These are phyloP conservation scores for Cataglyphis altisquamis DNA, from an alignment of 2,888 invertebrate genomes.

Conservation along the genomic window DNA sequence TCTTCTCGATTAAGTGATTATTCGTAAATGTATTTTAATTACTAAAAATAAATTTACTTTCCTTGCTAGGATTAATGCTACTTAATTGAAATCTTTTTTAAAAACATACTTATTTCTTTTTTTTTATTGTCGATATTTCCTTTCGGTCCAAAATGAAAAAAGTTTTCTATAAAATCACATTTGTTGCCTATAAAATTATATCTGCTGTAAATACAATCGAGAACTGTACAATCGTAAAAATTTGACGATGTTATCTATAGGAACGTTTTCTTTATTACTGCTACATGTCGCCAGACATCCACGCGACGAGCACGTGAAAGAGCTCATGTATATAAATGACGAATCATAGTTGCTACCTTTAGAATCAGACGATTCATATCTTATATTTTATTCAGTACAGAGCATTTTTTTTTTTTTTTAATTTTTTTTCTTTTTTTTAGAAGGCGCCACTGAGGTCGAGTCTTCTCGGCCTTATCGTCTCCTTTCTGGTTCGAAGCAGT, in stretches of 20 bases:
- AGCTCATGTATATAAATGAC: not conserved
- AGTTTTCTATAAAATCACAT: not conserved
- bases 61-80: not conserved
- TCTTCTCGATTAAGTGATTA: not conserved
- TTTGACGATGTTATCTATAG: not conserved
- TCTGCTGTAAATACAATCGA: not conserved
- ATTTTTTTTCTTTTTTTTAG: slow-evolving; percentile 46
- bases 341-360: slow-evolving; percentile 14
- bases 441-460: slow-evolving; percentile 69
- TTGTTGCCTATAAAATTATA: not conserved
- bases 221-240: not conserved
- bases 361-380: slow-evolving; percentile 18
- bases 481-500: slow-evolving; percentile 75
- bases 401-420: slow-evolving; percentile 12
- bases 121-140: not conserved
- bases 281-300: slow-evolving; percentile 22
- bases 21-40: not conserved
- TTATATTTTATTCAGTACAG: slow-evolving; percentile 39
- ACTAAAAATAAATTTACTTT: not conserved
- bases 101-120: not conserved
- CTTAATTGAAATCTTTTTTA: not conserved
- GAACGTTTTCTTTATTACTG: not conserved
- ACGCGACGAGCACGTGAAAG: slow-evolving; percentile 59
- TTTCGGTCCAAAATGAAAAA: not conserved
- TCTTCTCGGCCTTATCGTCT: slow-evolving; percentile 65